Conservation (phyloP, 1,140 invertebrate species). For the Drosophila santomea region DNA sequence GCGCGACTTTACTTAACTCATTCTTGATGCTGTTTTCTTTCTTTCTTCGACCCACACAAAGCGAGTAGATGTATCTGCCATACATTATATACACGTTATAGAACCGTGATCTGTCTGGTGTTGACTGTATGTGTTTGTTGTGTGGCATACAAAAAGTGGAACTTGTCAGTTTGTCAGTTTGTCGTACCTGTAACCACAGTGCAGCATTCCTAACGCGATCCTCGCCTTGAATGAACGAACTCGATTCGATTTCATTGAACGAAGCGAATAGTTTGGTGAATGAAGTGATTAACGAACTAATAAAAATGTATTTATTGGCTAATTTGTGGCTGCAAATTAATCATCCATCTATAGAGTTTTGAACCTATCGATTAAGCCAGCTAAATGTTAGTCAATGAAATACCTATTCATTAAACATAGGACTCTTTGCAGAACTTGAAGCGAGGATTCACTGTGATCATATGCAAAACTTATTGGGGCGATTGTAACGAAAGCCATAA, state of each 20-base stretch:
- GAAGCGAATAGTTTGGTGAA: constrained; percentile 12
- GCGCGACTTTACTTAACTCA: constrained; percentile 65
- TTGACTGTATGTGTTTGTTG: constrained; percentile 3
- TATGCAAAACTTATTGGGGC: constrained; percentile 8
- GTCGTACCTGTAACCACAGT: constrained; percentile 34
- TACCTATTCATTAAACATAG: too few relatives aligned
- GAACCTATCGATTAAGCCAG: background rate
- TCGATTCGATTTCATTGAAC: constrained; percentile 26
- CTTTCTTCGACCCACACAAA: constrained; percentile 49
- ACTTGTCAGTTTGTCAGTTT: constrained; percentile 28
- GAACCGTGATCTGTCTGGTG: constrained; percentile 40
- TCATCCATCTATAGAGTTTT: background rate
- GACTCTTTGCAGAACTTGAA: too few relatives aligned
- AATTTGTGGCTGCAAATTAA: background rate
- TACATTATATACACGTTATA: constrained; percentile 23
- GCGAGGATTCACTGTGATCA: background rate
- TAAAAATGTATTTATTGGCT: constrained; percentile 5
- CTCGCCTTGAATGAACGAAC: constrained; percentile 20
- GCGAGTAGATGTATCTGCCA: constrained; percentile 7
- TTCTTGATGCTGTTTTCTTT: constrained; percentile 30
- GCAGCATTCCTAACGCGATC: constrained; percentile 27
- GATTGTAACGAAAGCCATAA: background rate
- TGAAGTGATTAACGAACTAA: constrained; percentile 13
- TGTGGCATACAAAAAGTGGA: background rate
- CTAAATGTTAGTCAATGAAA: too few relatives aligned